These are phyloP conservation scores for Lepilemur septentrionalis DNA, from an alignment of 2,797 vertebrate genomes.

Conservation along the genomic window DNA sequence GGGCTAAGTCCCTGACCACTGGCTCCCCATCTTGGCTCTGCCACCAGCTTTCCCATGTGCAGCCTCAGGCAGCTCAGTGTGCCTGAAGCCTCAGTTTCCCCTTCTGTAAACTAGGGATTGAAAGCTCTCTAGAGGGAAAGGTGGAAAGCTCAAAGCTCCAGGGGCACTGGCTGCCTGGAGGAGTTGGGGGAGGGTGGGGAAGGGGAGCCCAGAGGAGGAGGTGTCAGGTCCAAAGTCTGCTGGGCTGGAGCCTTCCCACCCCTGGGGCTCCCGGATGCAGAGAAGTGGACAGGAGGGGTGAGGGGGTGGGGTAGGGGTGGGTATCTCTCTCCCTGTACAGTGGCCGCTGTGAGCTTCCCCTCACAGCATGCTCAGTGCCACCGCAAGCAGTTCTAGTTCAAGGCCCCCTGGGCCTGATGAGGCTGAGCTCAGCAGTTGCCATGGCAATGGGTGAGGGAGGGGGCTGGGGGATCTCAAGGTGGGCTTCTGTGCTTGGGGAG, in stretches of 20 bases:
- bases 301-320: neutral
- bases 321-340: neutral
- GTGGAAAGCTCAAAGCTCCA: neutral
- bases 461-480: neutral
- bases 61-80: neutral
- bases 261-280: neutral
- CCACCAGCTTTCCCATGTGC: neutral
- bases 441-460: constrained; percentile 56
- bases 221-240: constrained; percentile 48
- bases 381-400: constrained; percentile 56
- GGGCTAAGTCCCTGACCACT: neutral
- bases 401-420: constrained; percentile 56
- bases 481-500: neutral
- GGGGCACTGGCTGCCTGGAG: neutral
- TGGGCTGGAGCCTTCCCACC: neutral
- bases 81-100: neutral
- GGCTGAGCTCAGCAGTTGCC: constrained; percentile 62
- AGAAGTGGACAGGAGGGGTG: neutral
- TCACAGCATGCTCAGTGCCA: neutral
- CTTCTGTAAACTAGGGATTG: neutral
- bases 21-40: neutral
- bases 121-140: neutral
- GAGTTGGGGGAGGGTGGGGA: neutral
- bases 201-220: neutral
- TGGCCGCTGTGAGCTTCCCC: neutral